Evolutionary conservation across 2,888 invertebrate species (phyloP), one percentile per base, ranked within the genome.

Genomic region (Drosophila stalkeri): DNA sequence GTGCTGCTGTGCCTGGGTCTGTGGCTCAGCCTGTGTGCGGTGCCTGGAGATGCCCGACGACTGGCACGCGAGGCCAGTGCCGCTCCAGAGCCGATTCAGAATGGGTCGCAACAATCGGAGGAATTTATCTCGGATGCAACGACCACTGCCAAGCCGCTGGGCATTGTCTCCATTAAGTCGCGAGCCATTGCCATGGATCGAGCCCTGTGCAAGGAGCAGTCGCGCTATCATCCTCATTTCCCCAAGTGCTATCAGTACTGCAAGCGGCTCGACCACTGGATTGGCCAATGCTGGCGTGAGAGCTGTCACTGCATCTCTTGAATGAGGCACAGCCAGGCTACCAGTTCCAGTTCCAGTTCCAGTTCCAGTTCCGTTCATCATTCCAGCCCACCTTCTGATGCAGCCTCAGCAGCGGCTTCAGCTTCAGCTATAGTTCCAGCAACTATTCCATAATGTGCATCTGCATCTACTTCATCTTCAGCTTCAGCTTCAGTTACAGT

Each of bases 291-390:
- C 63, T 89, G 92, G 60, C 85, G 77, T 56, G 87, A 90, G 33
- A 91, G 80, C 43, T 92, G 92, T 66, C 92, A 91, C 70, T 92
- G 92, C 65, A 90, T 92, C 74, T 91, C 92, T 37, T 92, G 81
- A 69, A 9, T 16, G 54, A 3, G 11, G 2, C n/a, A 2, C 31
- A 31, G 9, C n/a, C 27, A 7, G 18, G 14, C 16, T 27, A 23
- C 16, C 9, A 37, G 23, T 11, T 52, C 18, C 37, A 18, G 18
- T 3, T 35, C 20, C 51, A 35, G 20, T 3, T 52, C 5, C 52
- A 35, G 18, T 4, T 51, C n/a, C 49, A 51, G 31, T 11, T 51
- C 18, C 33, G 35, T 7, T 33, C 33, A n/a, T 5, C 33, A 11
- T 11, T 37, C 20, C 52, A 52, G 20, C 35, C 20, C 52, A 52